phyloP scores from a whole-genome alignment of 2,113 vertebrate genomes.

The Chrysemys picta region DNA sequence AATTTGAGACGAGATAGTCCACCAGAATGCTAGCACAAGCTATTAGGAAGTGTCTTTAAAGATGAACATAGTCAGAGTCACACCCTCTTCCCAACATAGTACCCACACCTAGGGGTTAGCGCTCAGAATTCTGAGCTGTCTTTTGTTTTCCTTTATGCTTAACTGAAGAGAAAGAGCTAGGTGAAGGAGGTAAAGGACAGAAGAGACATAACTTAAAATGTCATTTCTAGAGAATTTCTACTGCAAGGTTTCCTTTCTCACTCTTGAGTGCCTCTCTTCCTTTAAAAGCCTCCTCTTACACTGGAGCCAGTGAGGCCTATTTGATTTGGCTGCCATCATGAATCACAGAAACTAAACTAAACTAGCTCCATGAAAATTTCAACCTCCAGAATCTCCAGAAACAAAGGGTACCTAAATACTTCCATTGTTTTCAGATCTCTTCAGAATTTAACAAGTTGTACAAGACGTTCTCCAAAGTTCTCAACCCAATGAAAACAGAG shows the following conservation, averaged over 20 bases:
- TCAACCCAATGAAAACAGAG: not conserved
- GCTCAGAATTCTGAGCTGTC: not conserved
- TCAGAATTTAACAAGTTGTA: not conserved
- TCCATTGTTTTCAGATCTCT: not conserved
- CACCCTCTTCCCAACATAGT: not conserved
- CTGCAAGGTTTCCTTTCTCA: not conserved
- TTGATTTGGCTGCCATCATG: not conserved
- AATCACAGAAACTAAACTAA: not conserved
- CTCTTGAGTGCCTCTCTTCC: not conserved
- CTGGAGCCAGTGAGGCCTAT: not conserved
- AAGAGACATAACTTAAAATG: not conserved
- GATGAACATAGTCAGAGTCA: not conserved
- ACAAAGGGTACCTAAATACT: not conserved
- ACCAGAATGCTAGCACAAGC: not conserved
- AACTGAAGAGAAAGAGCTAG: not conserved
- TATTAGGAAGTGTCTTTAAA: not conserved
- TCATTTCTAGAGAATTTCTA: not conserved
- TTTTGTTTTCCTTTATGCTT: not conserved
- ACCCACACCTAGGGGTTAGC: not conserved
- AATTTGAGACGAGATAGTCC: not conserved
- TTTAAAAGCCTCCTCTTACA: not conserved
- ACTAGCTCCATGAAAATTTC: not conserved
- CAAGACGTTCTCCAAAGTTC: not conserved
- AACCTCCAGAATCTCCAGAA: not conserved
- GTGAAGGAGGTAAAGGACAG: not conserved